Base-by-base conservation (phyloP, 2,888 invertebrate genomes). In the Gymnosoma rotundatum region DNA sequence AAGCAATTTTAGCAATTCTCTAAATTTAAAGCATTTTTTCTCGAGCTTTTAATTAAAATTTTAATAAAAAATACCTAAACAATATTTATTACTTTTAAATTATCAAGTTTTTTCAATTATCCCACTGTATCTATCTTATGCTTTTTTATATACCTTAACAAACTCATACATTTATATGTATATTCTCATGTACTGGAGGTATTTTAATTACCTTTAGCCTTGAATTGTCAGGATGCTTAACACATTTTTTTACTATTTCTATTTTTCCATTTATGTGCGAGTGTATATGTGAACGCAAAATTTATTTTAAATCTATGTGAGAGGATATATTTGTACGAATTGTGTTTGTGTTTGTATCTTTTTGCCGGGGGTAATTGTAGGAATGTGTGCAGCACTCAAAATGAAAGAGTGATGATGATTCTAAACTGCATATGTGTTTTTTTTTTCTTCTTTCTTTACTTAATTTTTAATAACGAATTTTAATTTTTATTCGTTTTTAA, bases 121-220 rank as follows among this genome's bases (percentile, higher is more conserved):
- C 1, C 63, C 74, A 74, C 74, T 74, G 74, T 74, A 45, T 8
- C 18, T 74, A 45, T 8, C 18, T 60, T 18, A 70, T 70, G 58
- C 18, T 36, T 0, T n/a, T 18, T n/a, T 3, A 64, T 14, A 48
- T 52, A 16, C 14, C 8, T 52, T 9, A 4, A 52, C 38, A n/a
- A 12, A 9, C 18, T 0, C 7, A 32, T 16, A 32, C 32, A 32
- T 32, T 32, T 32, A 32, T 7, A 32, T 5, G 18, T 10, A 36
- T 1, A 36, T 36, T 12, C 4, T 20, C 4, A 56, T 42, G 12
- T 42, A 12, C 14, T 42, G 32, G 32, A 12, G 36, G 58, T 70
- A 45, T 85, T 84, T 86, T 87, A 86, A 87, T 87, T 87, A 83
- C 85, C 70, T 79, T 83, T 83, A 86, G 74, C 87, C 87, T 87